Evolutionary conservation across 2,888 invertebrate genomes (phyloP).

Genomic region (Chrysomela aeneicollis): DNA sequence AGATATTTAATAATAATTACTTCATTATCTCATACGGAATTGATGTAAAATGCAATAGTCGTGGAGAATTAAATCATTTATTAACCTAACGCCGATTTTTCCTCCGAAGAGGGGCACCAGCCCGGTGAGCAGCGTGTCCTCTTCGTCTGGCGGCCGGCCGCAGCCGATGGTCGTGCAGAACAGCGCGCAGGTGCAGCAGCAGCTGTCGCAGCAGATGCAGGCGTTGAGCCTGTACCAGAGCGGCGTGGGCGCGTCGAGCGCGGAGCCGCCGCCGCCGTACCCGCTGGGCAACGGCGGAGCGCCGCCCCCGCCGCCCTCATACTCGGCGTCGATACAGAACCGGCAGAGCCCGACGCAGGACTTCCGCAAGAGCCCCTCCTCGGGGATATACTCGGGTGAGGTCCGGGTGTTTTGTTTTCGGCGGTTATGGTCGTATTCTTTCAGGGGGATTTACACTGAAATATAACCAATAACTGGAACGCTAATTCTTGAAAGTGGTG

Average conservation of each 20-base stretch:
- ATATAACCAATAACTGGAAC: no score
- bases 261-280: constrained; percentile 71
- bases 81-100: no score
- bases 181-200: constrained; percentile 69
- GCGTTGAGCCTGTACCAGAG: constrained; percentile 80
- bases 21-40: no score
- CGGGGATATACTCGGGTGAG: constrained; percentile 81
- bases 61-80: no score
- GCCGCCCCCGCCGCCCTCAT: constrained; percentile 83
- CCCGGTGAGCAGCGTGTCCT: constrained; percentile 66
- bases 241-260: constrained; percentile 61
- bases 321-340: constrained; percentile 85
- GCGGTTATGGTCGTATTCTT: not conserved
- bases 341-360: constrained; percentile 88
- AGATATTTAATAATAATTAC: no score
- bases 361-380: constrained; percentile 81
- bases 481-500: no score
- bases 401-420: not conserved
- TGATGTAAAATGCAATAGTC: no score
- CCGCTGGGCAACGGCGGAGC: constrained; percentile 59
- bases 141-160: constrained; percentile 66
- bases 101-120: constrained; percentile 63
- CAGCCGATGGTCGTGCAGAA: constrained; percentile 81
- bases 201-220: constrained; percentile 88
- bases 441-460: no score